These are phyloP conservation scores for Potamilus streckersoni DNA, from an alignment of 1,140 invertebrate genomes.

Conservation along the genomic window DNA sequence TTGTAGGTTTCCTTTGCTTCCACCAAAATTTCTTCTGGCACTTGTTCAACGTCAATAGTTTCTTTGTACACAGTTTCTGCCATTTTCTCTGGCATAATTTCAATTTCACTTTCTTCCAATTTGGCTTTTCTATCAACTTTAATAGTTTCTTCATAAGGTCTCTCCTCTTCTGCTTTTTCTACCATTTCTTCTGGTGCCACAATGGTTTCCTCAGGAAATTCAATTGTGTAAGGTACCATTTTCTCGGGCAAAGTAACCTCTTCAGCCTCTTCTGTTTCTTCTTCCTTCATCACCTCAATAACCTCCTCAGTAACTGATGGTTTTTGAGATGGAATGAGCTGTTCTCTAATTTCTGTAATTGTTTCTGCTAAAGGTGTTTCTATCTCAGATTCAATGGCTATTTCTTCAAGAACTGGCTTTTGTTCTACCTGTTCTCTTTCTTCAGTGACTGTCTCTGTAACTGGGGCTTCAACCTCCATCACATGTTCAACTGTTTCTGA, in stretches of 20 bases:
- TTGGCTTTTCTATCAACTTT: constrained; percentile 7
- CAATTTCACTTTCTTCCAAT: constrained; percentile 6
- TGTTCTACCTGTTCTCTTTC: background rate
- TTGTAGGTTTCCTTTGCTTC: constrained; percentile 3
- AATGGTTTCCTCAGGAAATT: no score
- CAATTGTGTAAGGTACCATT: no score
- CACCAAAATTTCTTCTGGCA: constrained; percentile 1
- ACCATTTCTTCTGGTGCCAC: background rate
- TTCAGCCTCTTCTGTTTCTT: constrained; percentile 15
- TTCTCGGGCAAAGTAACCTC: background rate
- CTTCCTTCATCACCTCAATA: constrained; percentile 8
- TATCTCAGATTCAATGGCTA: background rate
- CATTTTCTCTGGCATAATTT: background rate
- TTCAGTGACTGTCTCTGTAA: background rate
- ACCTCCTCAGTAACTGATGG: constrained; percentile 15
- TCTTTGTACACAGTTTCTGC: constrained; percentile 8
- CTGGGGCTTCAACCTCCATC: background rate
- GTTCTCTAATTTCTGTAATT: background rate
- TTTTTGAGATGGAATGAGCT: background rate
- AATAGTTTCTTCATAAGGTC: constrained; percentile 18
- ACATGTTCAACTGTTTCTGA: background rate
- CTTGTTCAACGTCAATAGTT: constrained; percentile 17
- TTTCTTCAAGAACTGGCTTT: constrained; percentile 8
- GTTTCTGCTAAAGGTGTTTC: constrained; percentile 3
- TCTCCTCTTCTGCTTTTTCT: constrained; percentile 6